These are phyloP conservation scores for Lagocephalus sceleratus DNA, from an alignment of 2,797 vertebrate species.

Conservation along the genomic window DNA sequence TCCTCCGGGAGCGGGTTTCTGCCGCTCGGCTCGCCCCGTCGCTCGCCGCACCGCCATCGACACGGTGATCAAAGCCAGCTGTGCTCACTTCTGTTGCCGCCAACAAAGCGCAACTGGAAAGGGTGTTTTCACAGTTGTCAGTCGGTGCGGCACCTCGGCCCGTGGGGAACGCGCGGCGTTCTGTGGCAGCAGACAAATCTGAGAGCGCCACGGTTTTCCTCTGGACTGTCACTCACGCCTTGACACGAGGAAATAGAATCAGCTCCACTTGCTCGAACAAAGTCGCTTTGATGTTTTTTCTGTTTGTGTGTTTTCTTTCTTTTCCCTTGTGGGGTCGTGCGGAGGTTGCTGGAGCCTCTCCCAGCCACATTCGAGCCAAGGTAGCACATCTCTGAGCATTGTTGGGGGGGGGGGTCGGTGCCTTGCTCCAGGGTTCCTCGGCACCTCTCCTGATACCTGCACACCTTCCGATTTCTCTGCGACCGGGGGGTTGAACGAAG, in stretches of 20 bases:
- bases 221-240: slow-evolving; percentile 7
- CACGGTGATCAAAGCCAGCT: slow-evolving; percentile 78
- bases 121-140: slow-evolving; percentile 56
- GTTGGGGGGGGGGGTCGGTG: too few species aligned
- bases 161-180: slow-evolving; percentile 33
- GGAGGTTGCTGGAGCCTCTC: too few species aligned
- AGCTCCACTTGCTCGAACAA: slow-evolving; percentile 11
- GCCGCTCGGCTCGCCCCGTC: slow-evolving; percentile 62
- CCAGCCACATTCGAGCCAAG: too few species aligned
- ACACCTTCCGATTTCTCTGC: too few species aligned
- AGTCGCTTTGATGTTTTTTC: background rate
- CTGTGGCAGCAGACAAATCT: slow-evolving; percentile 15
- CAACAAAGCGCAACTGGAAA: slow-evolving; percentile 54
- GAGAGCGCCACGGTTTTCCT: slow-evolving; percentile 12
- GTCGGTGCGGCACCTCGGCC: slow-evolving; percentile 37
- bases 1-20: slow-evolving; percentile 62
- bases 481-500: too few species aligned
- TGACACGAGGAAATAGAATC: slow-evolving; percentile 11
- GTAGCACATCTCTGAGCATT: too few species aligned
- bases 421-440: too few species aligned
- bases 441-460: too few species aligned
- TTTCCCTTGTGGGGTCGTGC: too few species aligned
- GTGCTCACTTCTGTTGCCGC: slow-evolving; percentile 55
- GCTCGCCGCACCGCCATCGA: slow-evolving; percentile 62
- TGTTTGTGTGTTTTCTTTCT: background rate